These are phyloP conservation scores for Peribatodes rhomboidaria DNA, from an alignment of 2,888 invertebrate species.

Conservation along the genomic window DNA sequence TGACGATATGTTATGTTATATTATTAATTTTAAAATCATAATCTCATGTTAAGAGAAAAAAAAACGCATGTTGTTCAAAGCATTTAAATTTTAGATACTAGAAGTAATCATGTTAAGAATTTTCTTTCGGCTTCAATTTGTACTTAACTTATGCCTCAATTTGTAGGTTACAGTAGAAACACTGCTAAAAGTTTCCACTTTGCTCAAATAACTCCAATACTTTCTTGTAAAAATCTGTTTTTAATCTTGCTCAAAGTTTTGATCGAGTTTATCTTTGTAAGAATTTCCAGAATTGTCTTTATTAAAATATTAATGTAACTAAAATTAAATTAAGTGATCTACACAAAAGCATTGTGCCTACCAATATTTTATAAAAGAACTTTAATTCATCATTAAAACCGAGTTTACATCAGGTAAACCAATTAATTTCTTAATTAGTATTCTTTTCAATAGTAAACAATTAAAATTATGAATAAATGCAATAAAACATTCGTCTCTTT, in stretches of 20 bases:
- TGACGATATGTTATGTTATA: neutral
- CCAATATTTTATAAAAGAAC: neutral
- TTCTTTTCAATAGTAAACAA: too few species aligned
- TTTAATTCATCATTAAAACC: too few species aligned
- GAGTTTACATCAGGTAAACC: too few species aligned
- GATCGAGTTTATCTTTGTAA: constrained; percentile 15
- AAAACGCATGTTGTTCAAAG: neutral
- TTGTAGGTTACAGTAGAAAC: constrained; percentile 9
- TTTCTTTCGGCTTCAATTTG: too few species aligned
- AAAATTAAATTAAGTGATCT: neutral
- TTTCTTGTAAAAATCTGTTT: constrained; percentile 24
- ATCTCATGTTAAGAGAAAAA: neutral
- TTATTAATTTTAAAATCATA: neutral
- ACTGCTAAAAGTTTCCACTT: constrained; percentile 12
- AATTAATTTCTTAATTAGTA: too few species aligned
- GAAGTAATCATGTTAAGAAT: too few species aligned
- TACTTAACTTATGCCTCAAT: neutral
- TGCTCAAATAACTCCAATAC: constrained; percentile 17
- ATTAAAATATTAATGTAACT: constrained; percentile 6
- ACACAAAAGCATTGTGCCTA: too few species aligned
- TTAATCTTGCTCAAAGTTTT: constrained; percentile 17
- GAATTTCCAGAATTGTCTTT: constrained; percentile 16
- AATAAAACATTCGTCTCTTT: too few species aligned
- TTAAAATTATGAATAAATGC: too few species aligned
- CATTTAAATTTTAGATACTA: too few species aligned